These are phyloP conservation scores for Timandra comae DNA, from an alignment of 2,888 invertebrate genomes.

Conservation along the genomic window DNA sequence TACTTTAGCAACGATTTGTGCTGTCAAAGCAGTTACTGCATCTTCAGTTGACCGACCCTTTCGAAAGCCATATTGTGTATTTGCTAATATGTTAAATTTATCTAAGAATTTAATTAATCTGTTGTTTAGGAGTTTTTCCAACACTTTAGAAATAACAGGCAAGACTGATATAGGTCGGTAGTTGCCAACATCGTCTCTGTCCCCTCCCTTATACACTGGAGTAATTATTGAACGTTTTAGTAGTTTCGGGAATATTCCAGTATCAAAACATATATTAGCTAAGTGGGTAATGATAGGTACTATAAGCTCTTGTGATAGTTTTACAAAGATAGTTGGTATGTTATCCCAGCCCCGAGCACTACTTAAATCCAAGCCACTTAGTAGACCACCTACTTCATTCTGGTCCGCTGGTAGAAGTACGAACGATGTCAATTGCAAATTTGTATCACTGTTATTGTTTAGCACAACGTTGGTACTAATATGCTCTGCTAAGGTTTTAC, in stretches of 20 bases:
- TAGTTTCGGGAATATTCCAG: neutral
- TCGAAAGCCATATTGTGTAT: constrained; percentile 2
- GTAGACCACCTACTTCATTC: no score
- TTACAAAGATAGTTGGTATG: no score
- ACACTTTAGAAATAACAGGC: neutral
- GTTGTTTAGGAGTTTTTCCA: constrained; percentile 4
- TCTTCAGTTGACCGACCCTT: constrained; percentile 2
- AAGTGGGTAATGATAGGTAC: neutral
- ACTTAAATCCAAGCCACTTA: no score
- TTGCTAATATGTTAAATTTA: neutral
- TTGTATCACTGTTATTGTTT: no score
- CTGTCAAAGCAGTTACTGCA: neutral
- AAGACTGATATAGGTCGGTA: neutral
- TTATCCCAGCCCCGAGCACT: no score
- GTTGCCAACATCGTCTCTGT: neutral
- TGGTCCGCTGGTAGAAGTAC: no score
- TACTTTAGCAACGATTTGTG: neutral
- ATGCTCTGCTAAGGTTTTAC: constrained; percentile 1
- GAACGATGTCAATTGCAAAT: no score
- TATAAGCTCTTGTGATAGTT: no score
- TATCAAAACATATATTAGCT: neutral
- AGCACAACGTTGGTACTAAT: neutral
- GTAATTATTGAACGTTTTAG: neutral
- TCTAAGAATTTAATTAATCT: neutral
- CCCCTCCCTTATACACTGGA: constrained; percentile 2